Conservation (phyloP, 2,797 vertebrate genomes). For the Hephaestus fuliginosus region DNA sequence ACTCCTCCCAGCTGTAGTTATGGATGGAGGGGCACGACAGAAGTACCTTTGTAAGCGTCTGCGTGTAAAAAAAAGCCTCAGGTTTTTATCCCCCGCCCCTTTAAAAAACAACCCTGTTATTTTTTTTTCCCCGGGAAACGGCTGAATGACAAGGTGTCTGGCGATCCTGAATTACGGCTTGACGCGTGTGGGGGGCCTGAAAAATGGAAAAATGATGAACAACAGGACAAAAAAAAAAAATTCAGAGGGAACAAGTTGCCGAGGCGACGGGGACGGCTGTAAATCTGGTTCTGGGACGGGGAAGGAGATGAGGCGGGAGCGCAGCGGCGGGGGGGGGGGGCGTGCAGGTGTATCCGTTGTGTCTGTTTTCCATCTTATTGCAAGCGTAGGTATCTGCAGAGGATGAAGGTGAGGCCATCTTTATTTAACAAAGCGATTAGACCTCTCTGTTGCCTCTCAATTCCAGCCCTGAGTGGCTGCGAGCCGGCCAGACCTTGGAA, state of each 20-base stretch:
- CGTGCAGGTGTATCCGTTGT: conserved; percentile 15
- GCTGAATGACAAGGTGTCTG: conserved; percentile 70
- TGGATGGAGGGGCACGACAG: conserved; percentile 46
- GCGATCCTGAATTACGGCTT: conserved; percentile 67
- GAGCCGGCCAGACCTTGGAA: conserved; percentile 63
- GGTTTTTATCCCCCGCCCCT: conserved; percentile 42
- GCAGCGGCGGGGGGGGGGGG: background rate
- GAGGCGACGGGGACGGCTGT: conserved; percentile 70
- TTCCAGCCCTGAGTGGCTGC: conserved; percentile 37
- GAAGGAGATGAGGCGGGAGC: conserved; percentile 64
- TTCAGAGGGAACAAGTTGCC: conserved; percentile 69
- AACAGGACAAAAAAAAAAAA: conserved; percentile 57
- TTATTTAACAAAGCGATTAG: conserved; percentile 73
- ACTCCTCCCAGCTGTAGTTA: conserved; percentile 58
- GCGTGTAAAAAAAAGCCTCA: conserved; percentile 47
- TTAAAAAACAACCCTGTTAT: conserved; percentile 52
- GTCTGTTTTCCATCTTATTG: conserved; percentile 46
- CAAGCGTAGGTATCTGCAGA: conserved; percentile 44
- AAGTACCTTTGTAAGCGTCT: conserved; percentile 50
- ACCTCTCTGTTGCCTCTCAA: conserved; percentile 61
- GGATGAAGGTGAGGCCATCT: conserved; percentile 46
- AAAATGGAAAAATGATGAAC: conserved; percentile 84
- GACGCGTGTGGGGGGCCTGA: conserved; percentile 50
- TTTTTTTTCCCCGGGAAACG: conserved; percentile 61
- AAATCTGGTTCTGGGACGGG: conserved; percentile 75